Conservation (phyloP, 2,797 vertebrate genomes). For the Myotis planiceps region DNA sequence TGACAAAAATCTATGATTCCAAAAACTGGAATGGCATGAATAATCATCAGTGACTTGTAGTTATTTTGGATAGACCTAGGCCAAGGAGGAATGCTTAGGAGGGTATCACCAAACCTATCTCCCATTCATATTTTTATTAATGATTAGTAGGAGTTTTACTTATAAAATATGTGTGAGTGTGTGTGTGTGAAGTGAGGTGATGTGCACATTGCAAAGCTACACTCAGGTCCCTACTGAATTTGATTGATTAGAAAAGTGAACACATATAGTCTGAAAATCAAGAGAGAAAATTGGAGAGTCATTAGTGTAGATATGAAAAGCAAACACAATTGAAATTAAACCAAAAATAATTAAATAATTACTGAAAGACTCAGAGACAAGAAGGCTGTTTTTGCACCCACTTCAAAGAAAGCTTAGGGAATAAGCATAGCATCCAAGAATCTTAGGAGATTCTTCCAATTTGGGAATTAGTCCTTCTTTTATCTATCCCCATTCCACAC, state of each 20-base stretch:
- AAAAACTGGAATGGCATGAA: background rate
- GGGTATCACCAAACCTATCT: background rate
- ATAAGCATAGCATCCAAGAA: background rate
- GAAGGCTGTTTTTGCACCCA: background rate
- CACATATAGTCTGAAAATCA: background rate
- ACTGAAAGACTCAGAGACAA: background rate
- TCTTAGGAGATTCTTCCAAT: background rate
- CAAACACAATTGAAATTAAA: constrained; percentile 26
- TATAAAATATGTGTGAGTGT: background rate
- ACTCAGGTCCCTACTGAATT: background rate
- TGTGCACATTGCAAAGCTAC: background rate
- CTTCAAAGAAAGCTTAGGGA: background rate
- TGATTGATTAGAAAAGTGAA: background rate
- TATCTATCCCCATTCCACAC: background rate
- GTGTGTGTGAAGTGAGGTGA: background rate
- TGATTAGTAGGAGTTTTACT: background rate
- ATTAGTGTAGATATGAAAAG: background rate
- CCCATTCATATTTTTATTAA: constrained; percentile 1
- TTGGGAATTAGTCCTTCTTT: background rate
- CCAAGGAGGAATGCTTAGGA: background rate
- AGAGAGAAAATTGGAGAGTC: background rate
- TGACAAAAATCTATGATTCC: background rate
- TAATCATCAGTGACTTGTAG: background rate
- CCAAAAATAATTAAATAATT: background rate
- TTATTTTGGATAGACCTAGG: background rate